A percentile compares a stretch with the other conserved stretches of the same genome.
These are phyloP conservation scores for Argentina silus DNA, from an alignment of 2,797 vertebrate genomes.

Conservation along the genomic window DNA sequence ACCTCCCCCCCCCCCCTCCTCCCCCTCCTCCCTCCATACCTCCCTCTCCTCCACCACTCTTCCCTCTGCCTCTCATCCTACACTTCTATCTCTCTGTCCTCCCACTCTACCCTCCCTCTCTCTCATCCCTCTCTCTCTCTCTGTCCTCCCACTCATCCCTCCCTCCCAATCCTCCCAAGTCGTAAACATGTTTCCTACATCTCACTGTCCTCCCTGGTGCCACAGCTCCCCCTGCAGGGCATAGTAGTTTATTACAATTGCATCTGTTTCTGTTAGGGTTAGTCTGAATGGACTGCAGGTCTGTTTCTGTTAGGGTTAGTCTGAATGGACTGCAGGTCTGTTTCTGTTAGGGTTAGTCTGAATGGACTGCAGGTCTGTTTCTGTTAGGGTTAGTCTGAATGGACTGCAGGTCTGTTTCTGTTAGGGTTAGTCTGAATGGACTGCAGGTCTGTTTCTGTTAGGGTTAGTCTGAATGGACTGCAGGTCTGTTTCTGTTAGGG, in stretches of 20 bases:
- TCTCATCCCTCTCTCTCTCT: constrained; percentile 6
- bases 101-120: not conserved
- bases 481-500: no score
- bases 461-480: no score
- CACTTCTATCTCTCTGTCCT: not conserved
- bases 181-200: not conserved
- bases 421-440: no score
- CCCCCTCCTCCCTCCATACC: no score
- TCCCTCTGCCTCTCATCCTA: not conserved
- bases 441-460: no score
- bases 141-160: not conserved
- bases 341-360: no score
- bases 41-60: not conserved
- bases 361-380: no score
- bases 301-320: no score
- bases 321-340: no score
- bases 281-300: not conserved
- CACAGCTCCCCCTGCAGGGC: constrained; percentile 50
- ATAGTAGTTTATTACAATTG: constrained; percentile 9
- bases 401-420: no score
- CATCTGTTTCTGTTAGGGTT: not conserved
- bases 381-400: no score
- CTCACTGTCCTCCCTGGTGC: constrained; percentile 11
- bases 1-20: no score
- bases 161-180: not conserved